A percentile compares a stretch with the other conserved stretches of the same genome.
Evolutionary conservation across 1,140 invertebrate species (phyloP).

Genomic region (Lycorma delicatula): DNA sequence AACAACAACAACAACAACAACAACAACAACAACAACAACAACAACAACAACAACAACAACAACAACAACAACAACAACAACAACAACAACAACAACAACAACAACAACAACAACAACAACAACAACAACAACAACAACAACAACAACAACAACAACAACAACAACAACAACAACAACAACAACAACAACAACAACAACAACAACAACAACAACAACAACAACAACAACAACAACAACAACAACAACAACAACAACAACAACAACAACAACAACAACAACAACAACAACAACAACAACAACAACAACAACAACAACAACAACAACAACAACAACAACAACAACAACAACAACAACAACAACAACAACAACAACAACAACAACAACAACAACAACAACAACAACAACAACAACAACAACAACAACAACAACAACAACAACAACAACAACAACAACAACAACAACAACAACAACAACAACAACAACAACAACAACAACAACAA

Average conservation of each 20-base stretch:
- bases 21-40: neutral
- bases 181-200: slow-evolving; percentile 1
- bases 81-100: neutral
- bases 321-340: neutral
- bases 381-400: neutral
- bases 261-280: neutral
- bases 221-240: neutral
- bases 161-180: neutral
- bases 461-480: neutral
- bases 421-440: slow-evolving; percentile 1
- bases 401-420: neutral
- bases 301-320: slow-evolving; percentile 1
- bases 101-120: neutral
- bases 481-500: slow-evolving; percentile 1
- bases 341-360: neutral
- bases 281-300: neutral
- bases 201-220: neutral
- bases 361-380: slow-evolving; percentile 1
- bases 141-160: neutral
- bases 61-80: slow-evolving; percentile 1
- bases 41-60: neutral
- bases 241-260: slow-evolving; percentile 1
- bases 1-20: slow-evolving; percentile 1
- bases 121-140: slow-evolving; percentile 1
- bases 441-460: neutral